Evolutionary conservation across 64 coral and sea anemone species (phyloP), one percentile per base, ranked within the genome.

Genomic region (Stylophora pistillata): DNA sequence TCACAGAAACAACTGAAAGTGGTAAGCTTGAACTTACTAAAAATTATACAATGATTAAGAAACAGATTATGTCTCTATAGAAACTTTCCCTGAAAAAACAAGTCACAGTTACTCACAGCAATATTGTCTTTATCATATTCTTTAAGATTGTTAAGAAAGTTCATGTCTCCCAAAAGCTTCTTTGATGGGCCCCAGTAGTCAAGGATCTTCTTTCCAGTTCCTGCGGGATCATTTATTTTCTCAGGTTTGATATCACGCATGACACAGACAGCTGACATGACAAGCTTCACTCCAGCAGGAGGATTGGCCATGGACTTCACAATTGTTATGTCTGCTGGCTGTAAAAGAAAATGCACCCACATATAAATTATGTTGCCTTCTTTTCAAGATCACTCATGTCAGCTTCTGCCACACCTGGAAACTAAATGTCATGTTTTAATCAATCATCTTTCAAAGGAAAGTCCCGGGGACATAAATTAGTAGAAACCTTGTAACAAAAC

Each of bases 61-160:
- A 47, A 47, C 37, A 7, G 37, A 7, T 47, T 3, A 47, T 4
- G 37, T 47, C 37, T 47, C 37, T 47, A 47, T 47, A 47, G 7
- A 47, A 47, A 47, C 37, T 47, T 47, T 47, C 37, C 37, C 37
- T 47, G 7, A 3, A 47, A 47, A 47, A 47, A 47, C 37, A 58
- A 30, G 23, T 21, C 29, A 20, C 16, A 79, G 17, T 74, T 6
- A 98, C 96, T 90, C 59, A 98, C 96, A 71, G 93, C 65, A 31
- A 98, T 98, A 76, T 98, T 98, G 59, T 98, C 96, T 73, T 91
- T 94, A 85, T 98, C 96, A 41, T 98, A 98, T 90, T 98, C 96
- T 85, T 98, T 98, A 32, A 98, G 82, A 25, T 82, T 89, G 31
- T 78, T 98, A 62, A 98, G 87, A 82, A 98, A 98, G 27, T 85